Percentiles rank a stretch among this genome's conserved stretches.
These are phyloP conservation scores for Tetrax tetrax DNA, from an alignment of 2,113 vertebrate genomes.

Conservation along the genomic window DNA sequence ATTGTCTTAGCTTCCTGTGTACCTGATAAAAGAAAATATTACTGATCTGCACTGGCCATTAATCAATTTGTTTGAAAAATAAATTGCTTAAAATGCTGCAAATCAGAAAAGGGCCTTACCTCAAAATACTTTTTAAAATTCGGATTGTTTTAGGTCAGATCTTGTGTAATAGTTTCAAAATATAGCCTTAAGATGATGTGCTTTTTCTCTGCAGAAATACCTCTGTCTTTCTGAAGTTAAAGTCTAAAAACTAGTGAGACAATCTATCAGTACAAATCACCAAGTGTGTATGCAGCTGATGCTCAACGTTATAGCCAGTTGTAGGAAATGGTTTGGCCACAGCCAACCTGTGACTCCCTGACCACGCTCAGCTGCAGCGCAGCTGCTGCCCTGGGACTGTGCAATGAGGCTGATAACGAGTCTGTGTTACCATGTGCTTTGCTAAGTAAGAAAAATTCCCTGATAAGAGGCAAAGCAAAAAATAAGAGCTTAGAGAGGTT, in stretches of 20 bases:
- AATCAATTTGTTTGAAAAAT: neutral
- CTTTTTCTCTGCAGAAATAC: neutral
- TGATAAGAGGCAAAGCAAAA: neutral
- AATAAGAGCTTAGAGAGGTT: neutral
- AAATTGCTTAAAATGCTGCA: neutral
- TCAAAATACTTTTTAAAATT: neutral
- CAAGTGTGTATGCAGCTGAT: neutral
- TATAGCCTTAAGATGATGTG: neutral
- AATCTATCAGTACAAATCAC: neutral
- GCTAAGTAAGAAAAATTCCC: neutral
- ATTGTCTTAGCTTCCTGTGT: neutral
- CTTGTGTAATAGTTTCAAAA: neutral
- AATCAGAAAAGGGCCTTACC: neutral
- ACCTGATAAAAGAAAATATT: neutral
- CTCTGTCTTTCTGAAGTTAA: neutral
- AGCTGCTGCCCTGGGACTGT: neutral
- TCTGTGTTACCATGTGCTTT: neutral
- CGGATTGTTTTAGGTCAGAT: neutral
- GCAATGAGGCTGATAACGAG: accelerated
- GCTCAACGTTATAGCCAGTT: neutral
- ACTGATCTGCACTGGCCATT: neutral
- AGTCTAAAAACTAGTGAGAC: neutral
- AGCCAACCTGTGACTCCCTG: neutral
- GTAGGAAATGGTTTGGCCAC: neutral
- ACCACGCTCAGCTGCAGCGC: neutral